A percentile compares a stretch with the other conserved stretches of the same genome.
Evolutionary conservation across 1,140 invertebrate species (phyloP).

Genomic region (Drosophila paulistorum): DNA sequence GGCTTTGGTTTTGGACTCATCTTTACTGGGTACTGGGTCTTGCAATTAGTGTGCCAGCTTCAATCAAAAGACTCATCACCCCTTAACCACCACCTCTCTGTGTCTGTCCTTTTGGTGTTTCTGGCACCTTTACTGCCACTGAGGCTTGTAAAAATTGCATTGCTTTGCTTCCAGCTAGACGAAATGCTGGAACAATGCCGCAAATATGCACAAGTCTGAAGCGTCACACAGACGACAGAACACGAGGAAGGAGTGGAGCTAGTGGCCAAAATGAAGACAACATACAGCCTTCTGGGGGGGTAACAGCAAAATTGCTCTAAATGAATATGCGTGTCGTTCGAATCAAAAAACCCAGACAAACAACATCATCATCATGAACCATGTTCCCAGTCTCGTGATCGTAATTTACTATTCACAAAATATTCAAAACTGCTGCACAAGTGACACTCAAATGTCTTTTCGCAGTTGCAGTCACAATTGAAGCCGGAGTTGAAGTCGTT

Average conservation of each 20-base stretch:
- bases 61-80: constrained; percentile 36
- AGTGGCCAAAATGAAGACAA: constrained; percentile 44
- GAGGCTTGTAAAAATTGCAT: constrained; percentile 31
- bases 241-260: neutral
- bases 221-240: constrained; percentile 11
- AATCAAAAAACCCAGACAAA: constrained; percentile 7
- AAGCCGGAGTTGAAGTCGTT: constrained; percentile 18
- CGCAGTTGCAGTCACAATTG: constrained; percentile 54
- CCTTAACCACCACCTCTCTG: neutral
- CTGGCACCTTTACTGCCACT: neutral
- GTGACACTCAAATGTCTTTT: constrained; percentile 78
- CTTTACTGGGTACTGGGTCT: constrained; percentile 26
- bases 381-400: constrained; percentile 54
- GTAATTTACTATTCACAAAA: constrained; percentile 78
- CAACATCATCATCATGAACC: neutral
- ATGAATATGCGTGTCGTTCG: constrained; percentile 35
- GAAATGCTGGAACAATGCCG: constrained; percentile 17
- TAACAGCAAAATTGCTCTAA: constrained; percentile 41
- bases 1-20: neutral
- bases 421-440: constrained; percentile 79
- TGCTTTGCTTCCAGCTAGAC: constrained; percentile 37
- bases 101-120: neutral
- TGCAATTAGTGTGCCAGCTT: constrained; percentile 47
- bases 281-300: constrained; percentile 7
- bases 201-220: constrained; percentile 64